phyloP scores from a whole-genome alignment of 2,113 vertebrate genomes.

The Centropus unirufus region DNA sequence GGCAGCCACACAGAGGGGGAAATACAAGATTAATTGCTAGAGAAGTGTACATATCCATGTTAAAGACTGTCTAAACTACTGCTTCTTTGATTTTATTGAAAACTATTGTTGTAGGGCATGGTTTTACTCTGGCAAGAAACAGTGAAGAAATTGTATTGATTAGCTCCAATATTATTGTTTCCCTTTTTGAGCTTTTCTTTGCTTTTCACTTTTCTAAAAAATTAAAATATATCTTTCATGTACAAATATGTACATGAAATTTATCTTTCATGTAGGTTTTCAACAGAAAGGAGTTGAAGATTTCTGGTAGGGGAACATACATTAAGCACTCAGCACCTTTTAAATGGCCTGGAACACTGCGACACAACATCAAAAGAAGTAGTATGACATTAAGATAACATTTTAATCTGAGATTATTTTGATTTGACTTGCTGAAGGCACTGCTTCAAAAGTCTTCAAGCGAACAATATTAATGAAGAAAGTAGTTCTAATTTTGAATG shows the following conservation, averaged over 20 bases:
- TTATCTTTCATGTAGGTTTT: not conserved
- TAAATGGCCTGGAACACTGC: not conserved
- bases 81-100: not conserved
- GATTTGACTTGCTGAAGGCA: not conserved
- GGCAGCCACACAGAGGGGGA: not conserved
- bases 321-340: not conserved
- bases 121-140: not conserved
- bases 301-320: not conserved
- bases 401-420: not conserved
- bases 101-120: not conserved
- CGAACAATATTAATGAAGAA: not conserved
- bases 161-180: not conserved
- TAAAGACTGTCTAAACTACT: not conserved
- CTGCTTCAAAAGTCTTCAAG: not conserved
- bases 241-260: not conserved
- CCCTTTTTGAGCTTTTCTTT: not conserved
- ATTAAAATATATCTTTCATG: not conserved
- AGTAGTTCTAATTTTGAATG: not conserved
- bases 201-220: not conserved
- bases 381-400: not conserved
- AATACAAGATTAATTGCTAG: not conserved
- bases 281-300: not conserved
- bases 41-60: not conserved
- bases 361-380: not conserved
- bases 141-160: not conserved